A percentile compares a stretch with the other conserved stretches of the same genome.
These are phyloP conservation scores for Chaunax sp. DNA, from an alignment of 2,797 vertebrate species.

Conservation along the genomic window DNA sequence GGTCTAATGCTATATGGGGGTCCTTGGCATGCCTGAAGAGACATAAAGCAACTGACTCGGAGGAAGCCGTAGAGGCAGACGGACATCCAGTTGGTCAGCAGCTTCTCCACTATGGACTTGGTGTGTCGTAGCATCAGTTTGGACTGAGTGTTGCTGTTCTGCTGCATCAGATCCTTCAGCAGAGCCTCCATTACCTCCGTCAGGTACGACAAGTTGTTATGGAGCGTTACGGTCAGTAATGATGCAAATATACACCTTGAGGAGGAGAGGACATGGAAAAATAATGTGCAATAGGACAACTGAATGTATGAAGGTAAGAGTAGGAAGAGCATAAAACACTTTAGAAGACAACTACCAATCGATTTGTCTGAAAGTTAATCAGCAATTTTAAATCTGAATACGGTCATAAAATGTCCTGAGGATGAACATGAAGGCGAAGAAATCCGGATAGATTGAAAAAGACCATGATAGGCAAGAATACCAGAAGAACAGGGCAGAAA, in stretches of 20 bases:
- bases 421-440: background rate
- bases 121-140: constrained; percentile 94
- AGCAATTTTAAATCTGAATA: background rate
- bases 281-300: background rate
- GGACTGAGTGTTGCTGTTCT: constrained; percentile 88
- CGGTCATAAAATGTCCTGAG: background rate
- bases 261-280: background rate
- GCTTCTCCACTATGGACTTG: constrained; percentile 93
- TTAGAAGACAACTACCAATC: background rate
- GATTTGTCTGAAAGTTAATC: background rate
- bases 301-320: background rate
- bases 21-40: background rate
- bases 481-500: background rate
- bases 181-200: constrained; percentile 92
- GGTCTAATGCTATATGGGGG: too few relatives aligned
- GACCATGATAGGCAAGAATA: background rate
- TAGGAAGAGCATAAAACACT: background rate
- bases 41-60: constrained; percentile 80
- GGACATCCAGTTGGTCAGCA: constrained; percentile 98
- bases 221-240: constrained; percentile 91
- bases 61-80: constrained; percentile 96
- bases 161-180: constrained; percentile 90
- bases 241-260: constrained; percentile 92
- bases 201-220: constrained; percentile 91
- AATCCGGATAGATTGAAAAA: background rate